These are phyloP conservation scores for Muscicapa adusta DNA, from an alignment of 2,113 vertebrate species.

Conservation along the genomic window DNA sequence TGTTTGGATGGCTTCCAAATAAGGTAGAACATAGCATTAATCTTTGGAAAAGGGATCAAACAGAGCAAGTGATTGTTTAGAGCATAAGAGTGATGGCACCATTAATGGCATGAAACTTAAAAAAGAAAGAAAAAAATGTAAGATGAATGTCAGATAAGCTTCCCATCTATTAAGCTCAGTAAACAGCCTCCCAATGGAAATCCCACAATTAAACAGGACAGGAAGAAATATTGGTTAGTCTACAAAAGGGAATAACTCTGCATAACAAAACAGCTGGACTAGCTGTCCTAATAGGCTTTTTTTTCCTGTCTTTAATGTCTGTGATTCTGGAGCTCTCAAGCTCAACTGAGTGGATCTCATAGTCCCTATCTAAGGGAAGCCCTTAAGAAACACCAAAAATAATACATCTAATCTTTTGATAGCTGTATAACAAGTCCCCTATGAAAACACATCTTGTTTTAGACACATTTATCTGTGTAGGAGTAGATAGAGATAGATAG, in stretches of 20 bases:
- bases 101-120: conserved; percentile 41
- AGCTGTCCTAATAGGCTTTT: background rate
- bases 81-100: conserved; percentile 4
- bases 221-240: conserved; percentile 56
- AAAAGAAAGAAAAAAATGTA: conserved; percentile 38
- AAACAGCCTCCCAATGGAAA: conserved; percentile 51
- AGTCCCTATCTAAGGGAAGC: background rate
- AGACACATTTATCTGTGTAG: conserved; percentile 52
- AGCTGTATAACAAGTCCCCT: conserved; percentile 48
- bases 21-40: conserved; percentile 18
- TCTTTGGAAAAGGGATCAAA: conserved; percentile 33
- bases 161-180: conserved; percentile 54
- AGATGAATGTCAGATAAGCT: conserved; percentile 61
- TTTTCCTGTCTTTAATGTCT: background rate
- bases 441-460: conserved; percentile 48
- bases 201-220: conserved; percentile 52
- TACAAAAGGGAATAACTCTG: conserved; percentile 43
- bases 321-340: background rate
- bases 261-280: conserved; percentile 39
- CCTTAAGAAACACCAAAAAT: conserved; percentile 31
- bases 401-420: conserved; percentile 49
- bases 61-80: conserved; percentile 48
- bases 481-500: conserved; percentile 42
- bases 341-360: background rate
- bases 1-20: conserved; percentile 7